Base-by-base conservation (phyloP, 1,140 invertebrate species). In the Drosophila kikkawai region DNA sequence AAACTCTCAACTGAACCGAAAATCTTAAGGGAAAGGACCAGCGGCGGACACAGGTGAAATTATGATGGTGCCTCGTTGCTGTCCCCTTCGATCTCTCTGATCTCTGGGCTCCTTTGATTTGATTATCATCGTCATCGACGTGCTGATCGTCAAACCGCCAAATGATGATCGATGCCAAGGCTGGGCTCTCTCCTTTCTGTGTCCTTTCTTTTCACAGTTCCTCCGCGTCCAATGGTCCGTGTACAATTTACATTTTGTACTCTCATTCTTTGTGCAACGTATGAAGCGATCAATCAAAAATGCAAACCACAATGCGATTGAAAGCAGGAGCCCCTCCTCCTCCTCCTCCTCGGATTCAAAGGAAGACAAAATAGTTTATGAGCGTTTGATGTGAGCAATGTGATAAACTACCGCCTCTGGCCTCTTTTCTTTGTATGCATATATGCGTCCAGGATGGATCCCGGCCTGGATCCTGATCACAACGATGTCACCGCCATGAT, bases 211-310 rank as follows among this genome's bases (percentile, higher is more conserved):
- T 64, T 56, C 29, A 13, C 44, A 34, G 61, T 68, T 74, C 64
- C 26, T 67, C 22, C 26, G 8, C 8, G 74, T 37, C 51, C 51
- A 37, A 37, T 36, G 50, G 50, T 13, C 57, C 71, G 71, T 67
- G 48, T 59, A 34, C 47, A 59, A 86, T 88, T 87, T 87, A 87
- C 85, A 87, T 87, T 87, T 82, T 74, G 80, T 87, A 82, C 75
- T 82, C 75, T 79, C 59, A 61, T 86, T 80, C 75, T 81, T 86
- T 85, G 69, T 71, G 79, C 48, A 56, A 55, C 48, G 79, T 88
- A 91, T 91, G 66, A 91, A 91, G 88, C 84, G 88, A 91, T 91
- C 88, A 91, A 91, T 91, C 88, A 91, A 91, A 91, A 91, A 91
- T 91, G 88, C 79, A 91, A 91, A 91, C 73, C 47, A 44, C 61